Evolutionary conservation across 2,888 invertebrate species (phyloP), one percentile per base, ranked within the genome.

Genomic region (Ellobium chinense): DNA sequence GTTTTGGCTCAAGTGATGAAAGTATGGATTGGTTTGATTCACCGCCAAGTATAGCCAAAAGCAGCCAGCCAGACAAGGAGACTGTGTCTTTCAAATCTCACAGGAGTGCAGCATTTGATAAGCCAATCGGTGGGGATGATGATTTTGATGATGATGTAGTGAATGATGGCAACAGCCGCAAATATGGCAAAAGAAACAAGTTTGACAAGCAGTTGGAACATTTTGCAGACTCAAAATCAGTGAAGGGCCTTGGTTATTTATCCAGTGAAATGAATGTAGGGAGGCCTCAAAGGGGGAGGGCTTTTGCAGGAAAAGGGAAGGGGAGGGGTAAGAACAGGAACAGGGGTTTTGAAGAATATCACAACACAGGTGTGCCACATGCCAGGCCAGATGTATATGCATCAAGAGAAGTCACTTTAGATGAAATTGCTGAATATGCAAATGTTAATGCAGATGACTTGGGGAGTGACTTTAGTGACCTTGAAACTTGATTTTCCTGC

Each of bases 381-480:
- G 46, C 18, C 9, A 12, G 9, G 9, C 7, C 58, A n/a, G 58
- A 58, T n/a, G n/a, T 58, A 24, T 5, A 0, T 5, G 2, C 54
- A 72, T 72, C 72, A 9, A 12, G 21, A 14, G 4, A 72, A 5
- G 24, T 27, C 24, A 27, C n/a, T n/a, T 34, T 24, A 7, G 18
- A 37, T 27, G 58, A 58, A 27, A 3, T 58, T 37, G 7, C 2
- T 4, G 82, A 80, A 24, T 79, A 72, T 37, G 58, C 46, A 4
- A 27, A 24, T 0, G 62, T 82, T 29, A 80, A 76, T n/a, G 56
- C 37, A 18, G 79, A 79, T 65, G 83, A 83, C 36, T 76, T 83
- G 46, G 83, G 83, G 18, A 83, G 83, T 70, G 83, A 83, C 58
- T 83, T 83, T 65, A 80, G 82, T 82, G 83, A 83, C 5, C 56